Conservation (phyloP, 2,797 vertebrate species). For the Chelonia mydas region DNA sequence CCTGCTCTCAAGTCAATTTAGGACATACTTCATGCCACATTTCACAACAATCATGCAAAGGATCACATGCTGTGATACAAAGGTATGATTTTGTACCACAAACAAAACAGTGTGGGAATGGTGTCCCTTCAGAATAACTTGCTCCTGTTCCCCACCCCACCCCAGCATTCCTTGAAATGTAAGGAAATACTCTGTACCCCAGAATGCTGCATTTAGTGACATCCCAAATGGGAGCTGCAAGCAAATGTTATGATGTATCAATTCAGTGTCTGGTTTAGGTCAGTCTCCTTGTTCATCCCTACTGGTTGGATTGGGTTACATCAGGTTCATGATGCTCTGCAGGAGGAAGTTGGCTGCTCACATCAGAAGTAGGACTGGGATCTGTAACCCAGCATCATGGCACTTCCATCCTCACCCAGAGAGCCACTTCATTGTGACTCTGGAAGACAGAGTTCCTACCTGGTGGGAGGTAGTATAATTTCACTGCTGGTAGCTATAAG, state of each 20-base stretch:
- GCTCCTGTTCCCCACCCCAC: background rate
- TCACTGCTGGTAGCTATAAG: background rate
- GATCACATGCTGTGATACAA: background rate
- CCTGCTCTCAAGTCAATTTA: background rate
- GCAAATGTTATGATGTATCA: background rate
- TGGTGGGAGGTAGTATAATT: rapidly evolving
- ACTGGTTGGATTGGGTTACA: background rate
- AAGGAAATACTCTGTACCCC: background rate
- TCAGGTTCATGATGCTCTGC: background rate
- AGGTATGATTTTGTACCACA: background rate
- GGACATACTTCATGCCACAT: background rate
- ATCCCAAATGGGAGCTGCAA: background rate
- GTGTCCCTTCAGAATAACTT: background rate
- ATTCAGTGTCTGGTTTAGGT: background rate
- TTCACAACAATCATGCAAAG: background rate
- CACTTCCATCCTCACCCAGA: background rate
- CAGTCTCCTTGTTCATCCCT: background rate
- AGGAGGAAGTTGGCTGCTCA: background rate
- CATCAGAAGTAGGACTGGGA: background rate
- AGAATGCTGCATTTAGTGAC: background rate
- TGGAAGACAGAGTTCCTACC: background rate
- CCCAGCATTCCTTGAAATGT: background rate
- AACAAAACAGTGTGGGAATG: background rate
- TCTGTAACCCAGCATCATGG: background rate
- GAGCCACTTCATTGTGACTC: background rate